Evolutionary conservation across 1,140 invertebrate species (phyloP).

Genomic region (Helicoverpa armigera): DNA sequence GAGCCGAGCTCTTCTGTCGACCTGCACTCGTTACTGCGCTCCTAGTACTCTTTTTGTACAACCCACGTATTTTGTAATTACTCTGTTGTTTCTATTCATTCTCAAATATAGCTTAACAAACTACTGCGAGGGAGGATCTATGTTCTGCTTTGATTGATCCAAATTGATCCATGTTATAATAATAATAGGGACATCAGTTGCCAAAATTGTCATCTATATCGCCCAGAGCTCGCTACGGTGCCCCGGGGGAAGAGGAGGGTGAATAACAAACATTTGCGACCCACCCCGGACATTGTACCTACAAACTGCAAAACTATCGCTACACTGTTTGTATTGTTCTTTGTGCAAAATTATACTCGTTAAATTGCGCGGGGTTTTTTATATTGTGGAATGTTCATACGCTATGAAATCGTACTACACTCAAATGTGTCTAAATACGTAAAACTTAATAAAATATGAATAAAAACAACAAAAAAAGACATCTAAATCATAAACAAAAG

Average conservation of each 20-base stretch:
- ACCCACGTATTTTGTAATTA: constrained; percentile 41
- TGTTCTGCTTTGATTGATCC: constrained; percentile 4
- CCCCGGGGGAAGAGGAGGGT: constrained; percentile 8
- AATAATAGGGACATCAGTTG: constrained; percentile 19
- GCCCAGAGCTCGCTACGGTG: not conserved
- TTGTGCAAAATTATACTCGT: constrained; percentile 26
- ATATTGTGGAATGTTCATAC: no score
- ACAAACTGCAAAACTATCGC: constrained; percentile 19
- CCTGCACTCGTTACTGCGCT: constrained; percentile 35
- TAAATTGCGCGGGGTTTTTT: no score
- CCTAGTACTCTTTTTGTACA: constrained; percentile 17
- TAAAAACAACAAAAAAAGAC: not conserved
- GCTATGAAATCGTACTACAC: no score
- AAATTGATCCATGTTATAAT: constrained; percentile 3
- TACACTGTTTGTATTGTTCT: constrained; percentile 11
- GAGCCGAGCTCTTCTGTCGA: constrained; percentile 23
- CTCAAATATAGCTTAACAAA: not conserved
- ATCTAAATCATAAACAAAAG: not conserved
- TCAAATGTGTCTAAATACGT: no score
- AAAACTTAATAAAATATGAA: no score
- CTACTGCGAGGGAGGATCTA: not conserved
- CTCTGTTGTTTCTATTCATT: constrained; percentile 13
- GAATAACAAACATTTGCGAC: constrained; percentile 27
- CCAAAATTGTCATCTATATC: constrained; percentile 22
- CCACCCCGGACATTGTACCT: constrained; percentile 10